Base-by-base conservation (phyloP, 2,113 vertebrate species). In the Scopus umbretta region DNA sequence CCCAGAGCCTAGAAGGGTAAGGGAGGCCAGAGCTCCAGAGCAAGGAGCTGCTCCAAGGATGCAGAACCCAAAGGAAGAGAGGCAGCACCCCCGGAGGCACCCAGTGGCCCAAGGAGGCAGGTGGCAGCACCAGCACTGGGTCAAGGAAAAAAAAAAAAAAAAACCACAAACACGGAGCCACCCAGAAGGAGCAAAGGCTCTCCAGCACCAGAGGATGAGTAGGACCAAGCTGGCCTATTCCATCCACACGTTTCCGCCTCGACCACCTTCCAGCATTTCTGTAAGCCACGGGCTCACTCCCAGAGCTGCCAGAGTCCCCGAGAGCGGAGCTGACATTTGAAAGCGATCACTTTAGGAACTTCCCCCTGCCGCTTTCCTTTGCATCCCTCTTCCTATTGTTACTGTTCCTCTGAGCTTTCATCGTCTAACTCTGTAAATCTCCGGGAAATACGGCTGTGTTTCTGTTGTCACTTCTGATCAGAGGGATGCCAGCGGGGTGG, bases 401-500 rank as follows among this genome's bases (percentile, higher is more conserved):
- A 86, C 92, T 91, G 95, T 50, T 96, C 97, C 98, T 98, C 86
- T 0, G 96, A 97, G 98, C 97, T 96, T 97, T 98, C 96, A 97
- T 97, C 93, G 49, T 95, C 95, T 97, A 97, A 94, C 84, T 95
- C 96, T 53, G 97, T 96, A 98, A 98, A 98, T 98, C 97, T 98
- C 96, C 63, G 89, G 98, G 98, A 98, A 98, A 98, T 97, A 98
- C 96, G 91, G 91, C 98, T 97, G 96, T 98, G 97, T 98, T 98
- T 98, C 96, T 95, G 96, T 98, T 98, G 98, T 98, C 98, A 98
- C 98, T 98, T 98, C 98, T 98, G 97, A 98, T 98, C 98, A 98
- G 96, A 94, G 91, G 97, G 95, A 95, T 92, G 95, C 92, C 95
- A 96, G 94, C 58, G 66, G 95, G 97, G 92, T 30, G 86, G 74